Conservation (phyloP, 2,888 invertebrate genomes). For the Drosophila stalkeri region DNA sequence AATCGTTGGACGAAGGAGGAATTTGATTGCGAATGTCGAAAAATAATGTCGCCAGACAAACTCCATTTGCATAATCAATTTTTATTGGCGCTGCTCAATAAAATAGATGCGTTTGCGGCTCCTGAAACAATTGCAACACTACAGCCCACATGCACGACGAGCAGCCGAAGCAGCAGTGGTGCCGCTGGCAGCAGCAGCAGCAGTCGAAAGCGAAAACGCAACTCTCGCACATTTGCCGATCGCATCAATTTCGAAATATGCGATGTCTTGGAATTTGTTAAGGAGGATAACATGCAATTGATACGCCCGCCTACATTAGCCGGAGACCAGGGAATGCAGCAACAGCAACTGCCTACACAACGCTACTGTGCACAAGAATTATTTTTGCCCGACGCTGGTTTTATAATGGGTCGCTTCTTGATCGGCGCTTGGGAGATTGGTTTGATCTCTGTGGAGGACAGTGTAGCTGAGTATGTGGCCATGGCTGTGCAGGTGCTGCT, state of each 20-base stretch:
- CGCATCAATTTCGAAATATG: slow-evolving; percentile 88
- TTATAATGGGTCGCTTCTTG: slow-evolving; percentile 93
- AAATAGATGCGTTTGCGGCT: slow-evolving; percentile 86
- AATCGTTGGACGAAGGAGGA: slow-evolving; percentile 92
- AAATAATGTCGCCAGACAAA: slow-evolving; percentile 90
- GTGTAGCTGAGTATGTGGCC: slow-evolving; percentile 92
- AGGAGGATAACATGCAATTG: slow-evolving; percentile 85
- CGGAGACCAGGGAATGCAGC: slow-evolving; percentile 70
- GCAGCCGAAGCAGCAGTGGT: slow-evolving; percentile 38
- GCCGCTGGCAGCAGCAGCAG: slow-evolving; percentile 55
- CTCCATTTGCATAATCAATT: slow-evolving; percentile 94
- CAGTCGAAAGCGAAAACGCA: slow-evolving; percentile 86
- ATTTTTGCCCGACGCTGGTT: slow-evolving; percentile 93
- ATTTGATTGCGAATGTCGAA: slow-evolving; percentile 92
- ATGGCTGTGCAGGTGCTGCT: slow-evolving; percentile 92
- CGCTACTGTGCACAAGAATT: slow-evolving; percentile 90
- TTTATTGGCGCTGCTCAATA: slow-evolving; percentile 91
- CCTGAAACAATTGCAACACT: slow-evolving; percentile 57
- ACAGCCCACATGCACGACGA: slow-evolving; percentile 30
- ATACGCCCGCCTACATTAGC: slow-evolving; percentile 68
- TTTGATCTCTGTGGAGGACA: slow-evolving; percentile 93
- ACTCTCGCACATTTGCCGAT: slow-evolving; percentile 86
- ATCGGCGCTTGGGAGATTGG: slow-evolving; percentile 96
- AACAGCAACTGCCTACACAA: slow-evolving; percentile 82
- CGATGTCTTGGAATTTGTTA: slow-evolving; percentile 87